A percentile compares a stretch with the other conserved stretches of the same genome.
phyloP scores from a whole-genome alignment of 1,140 invertebrate species.

The Gonatopus flavifemur region DNA sequence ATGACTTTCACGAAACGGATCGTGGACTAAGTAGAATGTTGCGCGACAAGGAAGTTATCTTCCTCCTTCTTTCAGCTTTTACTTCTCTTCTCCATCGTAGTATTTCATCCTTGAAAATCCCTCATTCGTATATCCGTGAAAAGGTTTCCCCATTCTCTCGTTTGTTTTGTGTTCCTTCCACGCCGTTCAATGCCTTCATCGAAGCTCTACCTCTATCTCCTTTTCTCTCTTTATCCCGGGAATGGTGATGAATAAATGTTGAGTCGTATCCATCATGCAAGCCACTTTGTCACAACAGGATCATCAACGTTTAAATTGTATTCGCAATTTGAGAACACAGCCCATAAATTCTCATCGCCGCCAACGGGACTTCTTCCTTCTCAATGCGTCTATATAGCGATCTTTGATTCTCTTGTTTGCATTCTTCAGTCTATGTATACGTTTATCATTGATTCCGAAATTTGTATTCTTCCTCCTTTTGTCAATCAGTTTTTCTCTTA shows the following conservation, averaged over 20 bases:
- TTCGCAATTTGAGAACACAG: constrained; percentile 38
- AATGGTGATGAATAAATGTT: too few relatives aligned
- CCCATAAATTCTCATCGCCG: constrained; percentile 38
- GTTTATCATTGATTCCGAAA: too few relatives aligned
- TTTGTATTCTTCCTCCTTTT: too few relatives aligned
- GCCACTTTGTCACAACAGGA: constrained; percentile 41
- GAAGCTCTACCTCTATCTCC: neutral
- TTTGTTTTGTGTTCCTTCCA: too few relatives aligned
- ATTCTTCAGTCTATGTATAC: too few relatives aligned
- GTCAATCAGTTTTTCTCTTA: too few relatives aligned
- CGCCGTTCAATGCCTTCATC: too few relatives aligned
- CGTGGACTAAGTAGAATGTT: constrained; percentile 38
- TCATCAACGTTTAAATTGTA: constrained; percentile 45
- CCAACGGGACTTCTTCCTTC: constrained; percentile 31
- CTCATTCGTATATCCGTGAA: neutral
- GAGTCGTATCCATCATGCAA: constrained; percentile 38
- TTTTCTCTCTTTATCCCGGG: constrained; percentile 4
- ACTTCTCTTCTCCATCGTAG: constrained; percentile 4
- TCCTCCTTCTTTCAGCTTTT: constrained; percentile 21
- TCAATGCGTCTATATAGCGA: too few relatives aligned
- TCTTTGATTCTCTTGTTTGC: too few relatives aligned
- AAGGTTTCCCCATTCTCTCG: too few relatives aligned
- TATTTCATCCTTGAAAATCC: constrained; percentile 8
- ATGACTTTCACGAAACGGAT: constrained; percentile 30
- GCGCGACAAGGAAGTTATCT: too few relatives aligned